phyloP scores from a whole-genome alignment of 2,113 vertebrate genomes.

The Pterocles gutturalis region DNA sequence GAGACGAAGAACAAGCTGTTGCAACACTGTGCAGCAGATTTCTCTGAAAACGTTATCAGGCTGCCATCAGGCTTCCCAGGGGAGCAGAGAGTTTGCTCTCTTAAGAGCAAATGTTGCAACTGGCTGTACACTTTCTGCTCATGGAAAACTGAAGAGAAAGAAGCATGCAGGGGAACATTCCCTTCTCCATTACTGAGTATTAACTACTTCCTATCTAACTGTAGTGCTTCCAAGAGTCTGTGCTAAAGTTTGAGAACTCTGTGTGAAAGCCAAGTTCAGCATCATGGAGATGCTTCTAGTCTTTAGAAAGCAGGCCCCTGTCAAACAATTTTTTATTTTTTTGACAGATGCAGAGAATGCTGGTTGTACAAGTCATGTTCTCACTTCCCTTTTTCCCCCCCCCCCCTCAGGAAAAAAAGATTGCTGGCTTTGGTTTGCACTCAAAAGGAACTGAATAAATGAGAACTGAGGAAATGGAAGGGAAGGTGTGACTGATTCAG shows the following conservation, averaged over 20 bases:
- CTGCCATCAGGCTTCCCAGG: neutral
- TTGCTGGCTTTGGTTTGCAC: neutral
- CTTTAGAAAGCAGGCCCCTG: neutral
- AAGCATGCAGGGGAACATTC: neutral
- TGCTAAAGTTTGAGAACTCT: neutral
- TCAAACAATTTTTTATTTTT: neutral
- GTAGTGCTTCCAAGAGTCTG: neutral
- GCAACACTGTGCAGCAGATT: neutral
- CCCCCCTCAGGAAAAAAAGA: neutral
- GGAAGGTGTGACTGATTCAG: neutral
- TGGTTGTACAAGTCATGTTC: neutral
- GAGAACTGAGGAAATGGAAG: neutral
- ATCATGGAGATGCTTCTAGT: neutral
- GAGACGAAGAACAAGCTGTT: neutral
- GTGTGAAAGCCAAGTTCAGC: neutral
- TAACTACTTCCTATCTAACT: neutral
- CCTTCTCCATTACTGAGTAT: neutral
- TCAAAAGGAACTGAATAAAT: neutral
- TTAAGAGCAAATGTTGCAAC: neutral
- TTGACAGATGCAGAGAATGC: neutral
- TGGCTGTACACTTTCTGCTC: neutral
- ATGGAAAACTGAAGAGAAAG: neutral
- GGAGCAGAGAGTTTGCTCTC: neutral
- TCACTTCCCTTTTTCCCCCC: neutral
- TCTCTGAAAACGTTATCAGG: neutral